Evolutionary conservation across 2,113 vertebrate species (phyloP).

Genomic region (Girardinichthys multiradiatus): DNA sequence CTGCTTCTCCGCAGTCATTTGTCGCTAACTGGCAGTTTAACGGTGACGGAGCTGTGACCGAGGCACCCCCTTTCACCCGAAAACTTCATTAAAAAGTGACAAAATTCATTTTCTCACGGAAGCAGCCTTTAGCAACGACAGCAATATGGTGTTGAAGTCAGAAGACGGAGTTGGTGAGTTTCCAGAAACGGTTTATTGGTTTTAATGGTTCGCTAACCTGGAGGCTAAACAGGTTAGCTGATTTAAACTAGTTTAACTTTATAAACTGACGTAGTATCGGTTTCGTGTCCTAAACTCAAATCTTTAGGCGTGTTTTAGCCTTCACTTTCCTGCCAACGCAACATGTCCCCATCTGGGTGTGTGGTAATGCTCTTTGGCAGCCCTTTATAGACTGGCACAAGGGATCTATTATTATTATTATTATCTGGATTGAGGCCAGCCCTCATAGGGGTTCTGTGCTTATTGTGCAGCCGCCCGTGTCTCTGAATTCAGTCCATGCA

Average conservation of each 20-base stretch:
- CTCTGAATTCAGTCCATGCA: conserved; percentile 59
- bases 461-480: conserved; percentile 38
- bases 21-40: conserved; percentile 38
- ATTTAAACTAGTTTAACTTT: conserved; percentile 26
- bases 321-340: background rate
- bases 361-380: conserved; percentile 29
- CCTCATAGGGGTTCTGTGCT: conserved; percentile 29
- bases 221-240: conserved; percentile 40
- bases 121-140: background rate
- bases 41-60: background rate
- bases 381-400: conserved; percentile 59
- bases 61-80: background rate
- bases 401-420: conserved; percentile 62
- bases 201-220: conserved; percentile 16
- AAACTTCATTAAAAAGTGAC: conserved; percentile 11
- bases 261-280: background rate
- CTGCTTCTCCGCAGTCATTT: conserved; percentile 41
- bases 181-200: conserved; percentile 8
- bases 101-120: fast-evolving
- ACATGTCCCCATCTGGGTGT: conserved; percentile 23
- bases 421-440: conserved; percentile 57
- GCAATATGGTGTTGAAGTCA: conserved; percentile 72
- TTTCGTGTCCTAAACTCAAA: background rate
- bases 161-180: conserved; percentile 79
- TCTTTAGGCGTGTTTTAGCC: background rate